Conservation (phyloP, 2,888 invertebrate genomes). For the Epistrophe grossulariae region DNA sequence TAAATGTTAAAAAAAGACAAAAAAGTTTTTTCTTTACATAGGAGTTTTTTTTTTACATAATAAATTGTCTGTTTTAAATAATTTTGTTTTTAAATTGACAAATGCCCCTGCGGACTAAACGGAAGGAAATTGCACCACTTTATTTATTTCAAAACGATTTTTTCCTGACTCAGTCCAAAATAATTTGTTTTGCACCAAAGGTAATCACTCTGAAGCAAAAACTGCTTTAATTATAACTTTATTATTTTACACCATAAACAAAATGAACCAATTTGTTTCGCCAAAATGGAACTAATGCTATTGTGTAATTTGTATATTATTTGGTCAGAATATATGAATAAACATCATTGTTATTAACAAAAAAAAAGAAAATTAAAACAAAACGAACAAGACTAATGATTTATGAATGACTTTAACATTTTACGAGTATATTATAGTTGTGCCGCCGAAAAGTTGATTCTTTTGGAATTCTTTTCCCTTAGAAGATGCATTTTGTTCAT, state of each 20-base stretch:
- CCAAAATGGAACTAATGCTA: slow-evolving; percentile 70
- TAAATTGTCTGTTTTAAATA: no score
- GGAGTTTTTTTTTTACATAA: no score
- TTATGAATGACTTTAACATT: slow-evolving; percentile 72
- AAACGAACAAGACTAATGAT: slow-evolving; percentile 68
- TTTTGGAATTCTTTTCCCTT: slow-evolving; percentile 11
- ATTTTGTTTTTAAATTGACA: no score
- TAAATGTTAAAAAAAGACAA: no score
- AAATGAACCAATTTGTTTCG: slow-evolving; percentile 68
- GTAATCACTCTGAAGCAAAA: neutral
- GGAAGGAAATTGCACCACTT: no score
- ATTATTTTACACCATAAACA: neutral
- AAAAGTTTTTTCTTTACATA: no score
- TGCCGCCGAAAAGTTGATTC: slow-evolving; percentile 49
- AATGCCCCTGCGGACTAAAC: no score
- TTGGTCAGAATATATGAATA: slow-evolving; percentile 67
- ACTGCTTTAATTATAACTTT: neutral
- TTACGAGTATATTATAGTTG: slow-evolving; percentile 35
- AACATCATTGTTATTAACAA: slow-evolving; percentile 49
- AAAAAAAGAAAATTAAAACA: slow-evolving; percentile 37
- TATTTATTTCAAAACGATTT: no score
- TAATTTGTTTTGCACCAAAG: no score
- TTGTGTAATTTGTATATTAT: slow-evolving; percentile 54
- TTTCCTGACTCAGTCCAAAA: no score
- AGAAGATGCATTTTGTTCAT: slow-evolving; percentile 40